phyloP scores from a whole-genome alignment of 1,140 invertebrate species.

The Drosophila bocqueti region DNA sequence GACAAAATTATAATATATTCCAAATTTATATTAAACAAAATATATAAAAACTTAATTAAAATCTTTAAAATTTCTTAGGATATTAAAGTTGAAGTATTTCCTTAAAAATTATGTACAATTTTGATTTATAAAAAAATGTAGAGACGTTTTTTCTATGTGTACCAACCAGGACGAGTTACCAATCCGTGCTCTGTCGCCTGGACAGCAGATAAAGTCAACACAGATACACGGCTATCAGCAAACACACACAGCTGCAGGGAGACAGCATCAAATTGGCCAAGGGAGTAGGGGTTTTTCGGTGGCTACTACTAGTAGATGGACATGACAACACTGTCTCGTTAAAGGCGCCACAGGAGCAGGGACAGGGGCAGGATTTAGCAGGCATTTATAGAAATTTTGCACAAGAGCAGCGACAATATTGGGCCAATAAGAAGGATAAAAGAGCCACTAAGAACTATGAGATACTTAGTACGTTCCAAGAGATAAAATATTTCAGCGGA shows the following conservation, averaged over 20 bases:
- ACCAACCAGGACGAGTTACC: conserved; percentile 13
- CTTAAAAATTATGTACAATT: no score
- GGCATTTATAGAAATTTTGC: conserved; percentile 73
- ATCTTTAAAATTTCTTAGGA: no score
- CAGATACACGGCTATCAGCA: conserved; percentile 19
- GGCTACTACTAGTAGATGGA: conserved; percentile 11
- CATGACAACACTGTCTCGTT: conserved; percentile 37
- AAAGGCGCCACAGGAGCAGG: conserved; percentile 9
- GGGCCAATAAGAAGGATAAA: neutral
- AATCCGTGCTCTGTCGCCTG: conserved; percentile 51
- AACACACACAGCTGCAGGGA: conserved; percentile 5
- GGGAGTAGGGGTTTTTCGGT: conserved; percentile 2
- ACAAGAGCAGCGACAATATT: conserved; percentile 46
- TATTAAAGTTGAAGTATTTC: neutral
- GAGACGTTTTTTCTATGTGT: neutral
- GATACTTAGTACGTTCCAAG: neutral
- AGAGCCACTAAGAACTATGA: neutral
- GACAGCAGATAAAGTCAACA: conserved; percentile 55
- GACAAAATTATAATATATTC: neutral
- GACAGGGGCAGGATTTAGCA: neutral
- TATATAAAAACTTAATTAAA: neutral
- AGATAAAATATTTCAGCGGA: neutral
- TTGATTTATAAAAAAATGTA: neutral
- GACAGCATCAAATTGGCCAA: conserved; percentile 39
- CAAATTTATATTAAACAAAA: neutral